Conservation (phyloP, 2,113 vertebrate species). For the Phrynosoma platyrhinos region DNA sequence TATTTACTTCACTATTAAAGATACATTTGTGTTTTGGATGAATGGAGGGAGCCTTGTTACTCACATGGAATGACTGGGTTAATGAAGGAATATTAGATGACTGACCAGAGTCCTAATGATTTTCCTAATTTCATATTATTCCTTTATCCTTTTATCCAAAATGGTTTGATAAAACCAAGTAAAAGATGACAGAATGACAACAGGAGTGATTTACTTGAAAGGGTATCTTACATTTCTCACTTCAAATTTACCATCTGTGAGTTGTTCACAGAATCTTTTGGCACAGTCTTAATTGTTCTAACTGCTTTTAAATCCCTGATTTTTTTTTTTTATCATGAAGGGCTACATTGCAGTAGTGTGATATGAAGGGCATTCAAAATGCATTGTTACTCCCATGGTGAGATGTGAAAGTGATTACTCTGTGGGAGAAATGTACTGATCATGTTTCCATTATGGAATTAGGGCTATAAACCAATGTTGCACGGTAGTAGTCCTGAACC, state of each 20-base stretch:
- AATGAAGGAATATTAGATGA: too few relatives aligned
- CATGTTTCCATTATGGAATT: conserved; percentile 56
- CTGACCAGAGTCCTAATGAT: background rate
- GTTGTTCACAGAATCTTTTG: conserved; percentile 35
- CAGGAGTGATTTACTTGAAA: conserved; percentile 34
- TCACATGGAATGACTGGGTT: too few relatives aligned
- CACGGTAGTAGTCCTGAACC: conserved; percentile 42
- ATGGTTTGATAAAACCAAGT: conserved; percentile 3
- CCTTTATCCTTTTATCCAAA: background rate
- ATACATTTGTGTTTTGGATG: too few relatives aligned
- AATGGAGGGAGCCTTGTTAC: too few relatives aligned
- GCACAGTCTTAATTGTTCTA: conserved; percentile 53
- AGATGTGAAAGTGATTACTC: conserved; percentile 44
- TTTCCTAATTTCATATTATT: background rate
- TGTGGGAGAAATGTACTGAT: conserved; percentile 53
- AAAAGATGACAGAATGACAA: conserved; percentile 34
- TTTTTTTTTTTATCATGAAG: conserved; percentile 22
- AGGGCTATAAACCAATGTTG: conserved; percentile 61
- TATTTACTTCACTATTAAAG: too few relatives aligned
- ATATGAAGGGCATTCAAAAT: conserved; percentile 33
- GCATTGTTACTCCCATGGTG: background rate
- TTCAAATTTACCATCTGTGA: conserved; percentile 4
- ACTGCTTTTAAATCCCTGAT: conserved; percentile 54
- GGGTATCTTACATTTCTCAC: conserved; percentile 44
- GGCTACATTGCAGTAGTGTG: conserved; percentile 41